These are phyloP conservation scores for Dicyrtomina minuta DNA, from an alignment of 2,888 invertebrate genomes.

Conservation along the genomic window DNA sequence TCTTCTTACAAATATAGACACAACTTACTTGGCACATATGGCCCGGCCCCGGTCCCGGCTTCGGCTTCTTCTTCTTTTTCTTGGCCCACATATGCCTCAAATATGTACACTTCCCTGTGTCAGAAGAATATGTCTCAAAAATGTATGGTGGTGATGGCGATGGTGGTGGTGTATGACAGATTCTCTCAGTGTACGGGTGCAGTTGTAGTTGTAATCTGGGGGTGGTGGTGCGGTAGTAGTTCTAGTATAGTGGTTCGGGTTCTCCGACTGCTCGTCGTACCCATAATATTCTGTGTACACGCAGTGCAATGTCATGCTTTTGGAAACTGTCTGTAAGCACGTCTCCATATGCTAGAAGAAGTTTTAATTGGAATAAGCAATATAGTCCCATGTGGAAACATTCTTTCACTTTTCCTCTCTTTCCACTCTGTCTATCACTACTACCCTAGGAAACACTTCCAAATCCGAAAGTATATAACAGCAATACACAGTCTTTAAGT, in stretches of 20 bases:
- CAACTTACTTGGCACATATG: slow-evolving; percentile 15
- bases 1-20: no score
- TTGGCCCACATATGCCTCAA: not conserved
- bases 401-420: slow-evolving; percentile 12
- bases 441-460: not conserved
- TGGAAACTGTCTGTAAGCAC: no score
- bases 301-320: slow-evolving; percentile 2
- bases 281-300: no score
- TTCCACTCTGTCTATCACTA: not conserved
- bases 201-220: not conserved
- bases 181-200: no score
- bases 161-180: not conserved
- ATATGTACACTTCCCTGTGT: not conserved
- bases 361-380: slow-evolving; percentile 27
- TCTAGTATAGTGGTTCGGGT: no score
- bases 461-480: no score
- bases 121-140: slow-evolving; percentile 20
- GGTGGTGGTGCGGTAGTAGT: no score
- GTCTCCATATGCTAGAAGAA: slow-evolving; percentile 10
- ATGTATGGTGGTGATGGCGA: slow-evolving; percentile 19
- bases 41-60: slow-evolving; percentile 4
- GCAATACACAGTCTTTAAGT: no score
- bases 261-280: no score
- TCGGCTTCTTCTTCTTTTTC: not conserved
- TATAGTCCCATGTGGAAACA: slow-evolving; percentile 15